Evolutionary conservation across 2,888 invertebrate genomes (phyloP), one percentile per base, ranked within the genome.

Genomic region (Atherix ibis): DNA sequence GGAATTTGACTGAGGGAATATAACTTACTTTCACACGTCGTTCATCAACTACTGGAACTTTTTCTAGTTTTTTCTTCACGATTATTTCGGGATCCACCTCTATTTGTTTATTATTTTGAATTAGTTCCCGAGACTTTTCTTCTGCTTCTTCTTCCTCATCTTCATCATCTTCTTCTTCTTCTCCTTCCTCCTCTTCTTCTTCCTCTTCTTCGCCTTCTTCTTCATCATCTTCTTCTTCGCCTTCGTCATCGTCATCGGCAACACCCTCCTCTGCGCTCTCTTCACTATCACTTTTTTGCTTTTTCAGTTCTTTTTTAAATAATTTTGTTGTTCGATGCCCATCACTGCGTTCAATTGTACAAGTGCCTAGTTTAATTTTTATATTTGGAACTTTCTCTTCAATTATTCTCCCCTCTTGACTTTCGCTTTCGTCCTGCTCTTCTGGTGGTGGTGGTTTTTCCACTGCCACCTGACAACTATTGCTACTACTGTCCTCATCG

Each of bases 401-500:
- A n/a, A n/a, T n/a, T n/a, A n/a, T n/a, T n/a, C n/a, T n/a, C 22
- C 22, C 16, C 36, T 34, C 36, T 36, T 30, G 40, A 43, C 40
- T 34, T 17, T 35, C 63, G 31, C 64, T 65, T 44, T 60, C 66
- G 32, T 67, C 67, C 9, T 62, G 59, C 39, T 56, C 51, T 19
- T 49, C 48, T 0, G 51, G 48, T 1, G 49, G 52, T 3, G 48
- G 48, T 2, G 43, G 47, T 31, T 49, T 51, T 12, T 46, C 40
- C 3, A 44, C 18, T 1, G 43, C 41, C 5, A 39, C 50, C 14
- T 46, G 45, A 34, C 50, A 50, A 39, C 57, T 60, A 40, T 55
- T 61, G 27, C 73, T 73, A 48, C 73, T 76, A 44, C 73, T 73
- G 39, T 75, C 75, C 47, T 73, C 73, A 48, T 73, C 73, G 12